These are phyloP conservation scores for Triplophysa siluroides DNA, from an alignment of 2,113 vertebrate species.

Conservation along the genomic window DNA sequence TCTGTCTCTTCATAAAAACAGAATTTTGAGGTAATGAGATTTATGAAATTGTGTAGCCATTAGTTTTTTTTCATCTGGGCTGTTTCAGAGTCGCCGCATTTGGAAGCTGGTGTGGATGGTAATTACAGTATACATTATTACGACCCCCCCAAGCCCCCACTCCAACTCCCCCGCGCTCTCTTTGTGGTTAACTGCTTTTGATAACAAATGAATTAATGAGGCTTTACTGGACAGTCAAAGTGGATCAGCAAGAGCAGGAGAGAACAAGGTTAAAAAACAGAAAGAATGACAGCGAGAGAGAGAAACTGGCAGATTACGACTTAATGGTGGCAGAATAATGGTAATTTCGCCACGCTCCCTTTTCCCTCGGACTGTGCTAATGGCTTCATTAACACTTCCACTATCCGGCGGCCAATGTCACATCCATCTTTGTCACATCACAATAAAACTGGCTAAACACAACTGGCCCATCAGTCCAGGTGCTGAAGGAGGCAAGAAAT, in stretches of 20 bases:
- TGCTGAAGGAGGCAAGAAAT: constrained; percentile 52
- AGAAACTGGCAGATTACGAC: constrained; percentile 83
- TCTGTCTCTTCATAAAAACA: constrained; percentile 42
- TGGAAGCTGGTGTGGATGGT: constrained; percentile 35
- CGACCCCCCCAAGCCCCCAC: not conserved
- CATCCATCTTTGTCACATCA: constrained; percentile 85
- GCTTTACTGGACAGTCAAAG: constrained; percentile 66
- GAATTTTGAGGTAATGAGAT: constrained; percentile 47
- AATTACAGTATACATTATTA: constrained; percentile 49
- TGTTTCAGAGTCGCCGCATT: constrained; percentile 25
- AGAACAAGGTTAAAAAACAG: constrained; percentile 32
- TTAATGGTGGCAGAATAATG: constrained; percentile 86
- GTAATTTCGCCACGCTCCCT: constrained; percentile 85
- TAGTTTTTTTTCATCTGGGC: not conserved
- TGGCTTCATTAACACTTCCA: constrained; percentile 85
- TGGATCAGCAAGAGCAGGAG: constrained; percentile 67
- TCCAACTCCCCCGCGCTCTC: constrained; percentile 2
- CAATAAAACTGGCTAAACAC: constrained; percentile 83
- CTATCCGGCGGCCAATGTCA: constrained; percentile 77
- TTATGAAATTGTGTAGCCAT: constrained; percentile 43
- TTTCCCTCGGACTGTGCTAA: constrained; percentile 84
- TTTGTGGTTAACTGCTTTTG: constrained; percentile 45
- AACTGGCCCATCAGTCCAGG: constrained; percentile 73
- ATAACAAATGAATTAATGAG: constrained; percentile 57
- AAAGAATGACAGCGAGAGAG: constrained; percentile 37